Evolutionary conservation across 2,113 vertebrate genomes (phyloP), one percentile per base, ranked within the genome.

Genomic region (Gnathonemus echidnorhynchus): DNA sequence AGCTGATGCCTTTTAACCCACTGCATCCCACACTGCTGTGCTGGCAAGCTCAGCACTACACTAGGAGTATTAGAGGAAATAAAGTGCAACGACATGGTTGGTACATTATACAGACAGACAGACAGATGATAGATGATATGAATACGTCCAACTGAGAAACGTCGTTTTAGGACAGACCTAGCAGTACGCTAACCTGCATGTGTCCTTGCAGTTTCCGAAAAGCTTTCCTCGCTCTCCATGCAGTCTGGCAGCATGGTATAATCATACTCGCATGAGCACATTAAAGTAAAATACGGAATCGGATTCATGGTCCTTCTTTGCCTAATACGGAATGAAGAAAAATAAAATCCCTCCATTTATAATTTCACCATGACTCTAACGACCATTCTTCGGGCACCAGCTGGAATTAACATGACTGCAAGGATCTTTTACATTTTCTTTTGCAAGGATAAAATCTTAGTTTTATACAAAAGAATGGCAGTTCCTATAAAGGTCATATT

Each of bases 1-100:
- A 84, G 90, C 92, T 94, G 94, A 94, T 92, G 89, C 92, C 93
- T 94, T 95, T 94, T 93, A 93, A 92, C 92, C 92, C 92, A 89
- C 92, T 93, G 92, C 91, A 91, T 93, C 90, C 92, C 91, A 90
- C 90, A 90, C 92, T 10, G 9, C n/a, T 11, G 24, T 66, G 24
- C 62, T 9, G 3, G 62, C 62, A 70, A 70, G 9, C 62, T 27
- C 62, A 11, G 62, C 62, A 70, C n/a, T 27, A 13, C 10, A 31
- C 62, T 31, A 0, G n/a, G 3, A 31, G n/a, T 70, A 70, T 31
- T 11, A 31, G 11, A 31, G 62, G 3, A 31, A 9, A 13, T 70
- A 70, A 31, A 70, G 27, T 31, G 27, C n/a, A 70, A 70, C 31
- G 62, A 27, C n/a, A 27, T 70, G n/a, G n/a, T 1, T 31, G 62